phyloP scores from a whole-genome alignment of 2,888 invertebrate genomes.

The Cheilosia vernalis region DNA sequence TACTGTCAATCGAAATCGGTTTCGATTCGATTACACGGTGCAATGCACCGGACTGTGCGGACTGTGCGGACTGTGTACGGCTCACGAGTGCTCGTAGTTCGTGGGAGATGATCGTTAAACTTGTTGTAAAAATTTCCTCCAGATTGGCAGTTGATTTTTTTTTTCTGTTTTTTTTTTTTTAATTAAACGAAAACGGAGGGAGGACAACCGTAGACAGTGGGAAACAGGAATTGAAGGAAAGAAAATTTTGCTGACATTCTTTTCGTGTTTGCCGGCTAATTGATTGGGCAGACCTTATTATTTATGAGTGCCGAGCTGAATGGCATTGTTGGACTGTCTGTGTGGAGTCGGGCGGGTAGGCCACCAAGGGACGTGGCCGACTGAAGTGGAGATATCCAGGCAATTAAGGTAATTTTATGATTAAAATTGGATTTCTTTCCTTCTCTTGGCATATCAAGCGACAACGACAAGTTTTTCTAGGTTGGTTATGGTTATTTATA shows the following conservation, averaged over 20 bases:
- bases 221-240: slow-evolving; percentile 33
- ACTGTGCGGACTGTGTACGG: too few species aligned
- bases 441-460: slow-evolving; percentile 11
- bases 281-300: slow-evolving; percentile 70
- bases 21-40: slow-evolving; percentile 68
- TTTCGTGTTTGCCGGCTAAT: slow-evolving; percentile 68
- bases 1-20: slow-evolving; percentile 72
- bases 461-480: slow-evolving; percentile 44
- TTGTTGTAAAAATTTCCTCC: slow-evolving; percentile 51
- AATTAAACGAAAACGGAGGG: slow-evolving; percentile 44
- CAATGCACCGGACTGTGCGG: slow-evolving; percentile 45
- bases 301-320: slow-evolving; percentile 56
- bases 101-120: slow-evolving; percentile 71
- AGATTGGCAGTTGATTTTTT: slow-evolving; percentile 3
- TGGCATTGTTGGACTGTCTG: slow-evolving; percentile 16
- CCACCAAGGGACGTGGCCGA: slow-evolving; percentile 7
- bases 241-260: slow-evolving; percentile 68
- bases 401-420: slow-evolving; percentile 69
- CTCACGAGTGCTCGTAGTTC: slow-evolving; percentile 20
- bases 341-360: slow-evolving; percentile 6
- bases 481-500: slow-evolving; percentile 54
- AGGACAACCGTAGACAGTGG: slow-evolving; percentile 37
- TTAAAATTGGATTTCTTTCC: slow-evolving; percentile 64
- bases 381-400: slow-evolving; percentile 25
- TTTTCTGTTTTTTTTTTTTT: slow-evolving; percentile 36